These are phyloP conservation scores for Chrysoperla carnea DNA, from an alignment of 1,140 invertebrate species.

Conservation along the genomic window DNA sequence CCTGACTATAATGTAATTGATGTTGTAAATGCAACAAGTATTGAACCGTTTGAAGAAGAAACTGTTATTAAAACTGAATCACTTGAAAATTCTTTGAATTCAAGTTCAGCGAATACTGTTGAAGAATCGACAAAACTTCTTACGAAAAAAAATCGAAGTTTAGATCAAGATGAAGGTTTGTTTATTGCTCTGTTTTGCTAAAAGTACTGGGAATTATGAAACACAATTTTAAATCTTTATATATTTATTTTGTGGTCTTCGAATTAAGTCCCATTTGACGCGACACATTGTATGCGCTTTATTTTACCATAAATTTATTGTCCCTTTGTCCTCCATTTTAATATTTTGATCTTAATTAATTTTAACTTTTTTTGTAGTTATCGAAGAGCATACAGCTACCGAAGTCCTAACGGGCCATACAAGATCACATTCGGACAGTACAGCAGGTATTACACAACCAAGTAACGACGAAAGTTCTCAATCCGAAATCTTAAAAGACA, in stretches of 20 bases:
- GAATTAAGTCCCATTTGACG: too few relatives aligned
- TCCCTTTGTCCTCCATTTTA: too few relatives aligned
- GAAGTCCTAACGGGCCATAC: slow-evolving; percentile 22
- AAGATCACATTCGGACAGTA: slow-evolving; percentile 24
- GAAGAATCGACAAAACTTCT: not conserved
- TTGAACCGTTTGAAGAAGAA: not conserved
- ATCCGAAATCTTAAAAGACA: slow-evolving; percentile 14
- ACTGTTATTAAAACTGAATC: not conserved
- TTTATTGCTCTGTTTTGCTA: too few relatives aligned
- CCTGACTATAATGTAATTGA: slow-evolving; percentile 26
- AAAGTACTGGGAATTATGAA: too few relatives aligned
- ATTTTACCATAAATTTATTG: too few relatives aligned
- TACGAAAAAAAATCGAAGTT: slow-evolving; percentile 14
- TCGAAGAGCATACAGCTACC: slow-evolving; percentile 4
- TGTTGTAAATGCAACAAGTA: slow-evolving; percentile 5
- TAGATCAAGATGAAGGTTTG: slow-evolving; percentile 14
- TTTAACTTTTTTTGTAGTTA: slow-evolving; percentile 3
- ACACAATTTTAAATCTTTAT: too few relatives aligned
- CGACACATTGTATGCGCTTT: too few relatives aligned
- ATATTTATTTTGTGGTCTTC: too few relatives aligned
- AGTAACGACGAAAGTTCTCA: slow-evolving; percentile 9
- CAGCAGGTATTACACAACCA: slow-evolving; percentile 7
- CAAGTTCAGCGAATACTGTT: too few relatives aligned
- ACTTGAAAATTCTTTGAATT: not conserved
- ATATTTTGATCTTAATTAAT: too few relatives aligned